Conservation (phyloP, 2,113 vertebrate genomes). For the Pandion haliaetus region DNA sequence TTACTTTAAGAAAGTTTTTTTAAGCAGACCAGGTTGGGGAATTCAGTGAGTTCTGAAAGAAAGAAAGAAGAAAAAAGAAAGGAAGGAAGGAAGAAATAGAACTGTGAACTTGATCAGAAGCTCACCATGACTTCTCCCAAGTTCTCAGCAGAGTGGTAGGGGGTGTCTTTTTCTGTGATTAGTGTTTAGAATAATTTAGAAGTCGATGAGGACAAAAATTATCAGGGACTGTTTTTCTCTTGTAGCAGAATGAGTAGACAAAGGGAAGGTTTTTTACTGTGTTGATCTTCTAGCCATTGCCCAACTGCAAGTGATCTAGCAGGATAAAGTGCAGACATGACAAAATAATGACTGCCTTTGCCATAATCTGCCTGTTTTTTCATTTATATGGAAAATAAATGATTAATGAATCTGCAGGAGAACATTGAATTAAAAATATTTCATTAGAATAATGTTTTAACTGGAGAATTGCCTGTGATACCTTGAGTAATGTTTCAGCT, state of each 20-base stretch:
- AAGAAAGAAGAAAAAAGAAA: rapidly evolving
- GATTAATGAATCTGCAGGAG: neutral
- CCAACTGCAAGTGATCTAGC: neutral
- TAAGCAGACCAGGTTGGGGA: neutral
- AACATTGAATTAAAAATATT: neutral
- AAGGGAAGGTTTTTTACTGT: neutral
- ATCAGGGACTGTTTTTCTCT: neutral
- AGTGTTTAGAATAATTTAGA: constrained; percentile 29
- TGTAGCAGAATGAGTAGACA: neutral
- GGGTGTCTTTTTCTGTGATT: constrained; percentile 6
- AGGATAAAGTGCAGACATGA: neutral
- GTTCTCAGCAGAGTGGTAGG: neutral
- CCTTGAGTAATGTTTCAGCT: neutral
- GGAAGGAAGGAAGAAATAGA: neutral
- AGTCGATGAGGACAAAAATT: neutral
- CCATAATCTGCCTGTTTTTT: neutral
- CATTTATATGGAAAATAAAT: neutral
- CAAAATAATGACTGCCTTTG: neutral
- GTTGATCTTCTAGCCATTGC: neutral
- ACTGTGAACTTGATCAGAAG: neutral
- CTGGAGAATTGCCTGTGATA: neutral
- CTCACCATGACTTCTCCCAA: neutral
- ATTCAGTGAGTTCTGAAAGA: neutral
- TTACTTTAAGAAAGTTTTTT: constrained; percentile 9
- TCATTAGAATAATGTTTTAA: neutral